Evolutionary conservation across 2,888 invertebrate genomes (phyloP).

Genomic region (Lamellibrachia satsuma): DNA sequence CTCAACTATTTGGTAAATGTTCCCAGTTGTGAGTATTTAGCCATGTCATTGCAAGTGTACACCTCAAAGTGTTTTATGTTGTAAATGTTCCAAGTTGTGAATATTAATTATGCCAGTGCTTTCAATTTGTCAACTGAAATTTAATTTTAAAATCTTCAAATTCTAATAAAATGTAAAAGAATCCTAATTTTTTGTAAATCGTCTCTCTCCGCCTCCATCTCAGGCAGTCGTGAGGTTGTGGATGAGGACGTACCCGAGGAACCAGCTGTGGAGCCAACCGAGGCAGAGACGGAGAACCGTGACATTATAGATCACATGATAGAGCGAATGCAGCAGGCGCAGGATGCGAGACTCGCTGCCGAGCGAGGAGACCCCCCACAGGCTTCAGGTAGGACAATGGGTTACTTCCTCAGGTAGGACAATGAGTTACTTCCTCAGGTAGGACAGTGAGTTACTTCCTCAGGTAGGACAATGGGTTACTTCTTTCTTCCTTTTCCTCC

Average conservation of each 20-base stretch:
- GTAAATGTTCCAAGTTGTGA: neutral
- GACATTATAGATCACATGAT: slow-evolving; percentile 78
- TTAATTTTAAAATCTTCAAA: too few relatives aligned
- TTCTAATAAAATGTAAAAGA: too few relatives aligned
- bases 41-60: too few relatives aligned
- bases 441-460: too few relatives aligned
- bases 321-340: slow-evolving; percentile 74
- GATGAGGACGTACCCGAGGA: slow-evolving; percentile 42
- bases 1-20: too few relatives aligned
- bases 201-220: neutral
- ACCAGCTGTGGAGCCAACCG: slow-evolving; percentile 25
- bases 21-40: too few relatives aligned
- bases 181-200: too few relatives aligned
- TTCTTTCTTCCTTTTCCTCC: too few relatives aligned
- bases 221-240: slow-evolving; percentile 57
- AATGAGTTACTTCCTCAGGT: too few relatives aligned
- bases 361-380: slow-evolving; percentile 47
- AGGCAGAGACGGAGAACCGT: slow-evolving; percentile 30
- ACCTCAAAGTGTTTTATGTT: too few relatives aligned
- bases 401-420: too few relatives aligned
- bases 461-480: too few relatives aligned
- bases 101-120: neutral
- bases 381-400: slow-evolving; percentile 32
- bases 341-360: slow-evolving; percentile 51
- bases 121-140: neutral